A percentile compares a stretch with the other conserved stretches of the same genome.
phyloP scores from a whole-genome alignment of 2,888 invertebrate species.

The Tridacna crocea region DNA sequence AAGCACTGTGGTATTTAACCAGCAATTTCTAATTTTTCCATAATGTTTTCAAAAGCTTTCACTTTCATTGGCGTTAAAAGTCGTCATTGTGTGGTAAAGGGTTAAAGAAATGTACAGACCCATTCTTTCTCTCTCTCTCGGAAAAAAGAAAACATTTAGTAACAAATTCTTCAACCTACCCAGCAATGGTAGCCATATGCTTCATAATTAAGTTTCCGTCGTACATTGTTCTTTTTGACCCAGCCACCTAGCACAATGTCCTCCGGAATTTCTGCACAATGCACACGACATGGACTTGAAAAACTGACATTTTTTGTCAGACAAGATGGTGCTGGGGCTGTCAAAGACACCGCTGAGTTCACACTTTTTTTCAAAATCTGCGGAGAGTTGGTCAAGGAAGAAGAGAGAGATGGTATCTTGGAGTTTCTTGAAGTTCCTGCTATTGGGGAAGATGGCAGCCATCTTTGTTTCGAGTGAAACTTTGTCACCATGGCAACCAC shows the following conservation, averaged over 20 bases:
- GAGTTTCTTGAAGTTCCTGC: conserved; percentile 44
- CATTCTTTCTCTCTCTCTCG: neutral
- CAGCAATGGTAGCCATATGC: conserved; percentile 67
- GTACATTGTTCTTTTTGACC: conserved; percentile 71
- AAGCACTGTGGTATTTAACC: too few relatives aligned
- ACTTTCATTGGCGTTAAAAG: too few relatives aligned
- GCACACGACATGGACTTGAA: conserved; percentile 28
- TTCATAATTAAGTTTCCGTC: conserved; percentile 65
- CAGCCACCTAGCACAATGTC: conserved; percentile 64
- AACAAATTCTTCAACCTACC: conserved; percentile 60
- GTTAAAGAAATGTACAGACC: neutral
- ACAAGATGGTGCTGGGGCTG: conserved; percentile 8
- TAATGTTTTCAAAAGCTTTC: too few relatives aligned
- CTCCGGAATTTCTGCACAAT: conserved; percentile 26
- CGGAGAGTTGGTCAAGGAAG: conserved; percentile 29
- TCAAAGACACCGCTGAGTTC: neutral
- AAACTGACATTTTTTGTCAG: conserved; percentile 42
- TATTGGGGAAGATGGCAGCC: conserved; percentile 48
- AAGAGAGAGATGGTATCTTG: conserved; percentile 35
- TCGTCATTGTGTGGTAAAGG: too few relatives aligned
- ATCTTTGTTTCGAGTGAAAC: conserved; percentile 51
- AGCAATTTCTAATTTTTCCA: too few relatives aligned
- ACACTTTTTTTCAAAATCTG: conserved; percentile 17
- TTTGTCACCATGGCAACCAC: conserved; percentile 60
- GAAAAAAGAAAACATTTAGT: neutral